These are phyloP conservation scores for Bedellia somnulentella DNA, from an alignment of 2,888 invertebrate genomes.

Conservation along the genomic window DNA sequence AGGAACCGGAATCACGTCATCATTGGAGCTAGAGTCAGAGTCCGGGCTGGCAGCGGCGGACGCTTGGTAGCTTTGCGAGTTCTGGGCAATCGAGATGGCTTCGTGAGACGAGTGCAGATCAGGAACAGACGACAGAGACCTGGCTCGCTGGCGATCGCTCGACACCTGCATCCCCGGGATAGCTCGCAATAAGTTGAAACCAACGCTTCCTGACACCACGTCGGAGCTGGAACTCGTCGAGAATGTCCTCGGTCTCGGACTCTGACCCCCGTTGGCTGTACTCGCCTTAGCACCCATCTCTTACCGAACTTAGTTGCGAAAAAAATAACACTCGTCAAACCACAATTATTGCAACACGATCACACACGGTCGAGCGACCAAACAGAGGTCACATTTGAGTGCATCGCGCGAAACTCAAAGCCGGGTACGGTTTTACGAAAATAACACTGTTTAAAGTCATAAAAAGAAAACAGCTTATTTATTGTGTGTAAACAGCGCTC, in stretches of 20 bases:
- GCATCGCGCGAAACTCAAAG: slow-evolving; percentile 46
- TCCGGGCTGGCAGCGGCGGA: slow-evolving; percentile 68
- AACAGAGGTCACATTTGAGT: too few relatives aligned
- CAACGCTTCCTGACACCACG: slow-evolving; percentile 60
- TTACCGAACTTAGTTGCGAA: slow-evolving; percentile 45
- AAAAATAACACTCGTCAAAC: slow-evolving; percentile 38
- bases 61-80: slow-evolving; percentile 65
- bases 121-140: slow-evolving; percentile 82
- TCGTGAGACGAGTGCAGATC: slow-evolving; percentile 67
- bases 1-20: slow-evolving; percentile 56
- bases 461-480: slow-evolving; percentile 30
- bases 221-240: slow-evolving; percentile 73
- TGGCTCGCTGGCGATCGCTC: slow-evolving; percentile 76
- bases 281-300: slow-evolving; percentile 85
- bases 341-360: slow-evolving; percentile 49
- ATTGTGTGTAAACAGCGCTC: slow-evolving; percentile 49
- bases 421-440: slow-evolving; percentile 19
- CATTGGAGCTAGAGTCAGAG: slow-evolving; percentile 70
- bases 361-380: too few relatives aligned
- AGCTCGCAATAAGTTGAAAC: slow-evolving; percentile 71
- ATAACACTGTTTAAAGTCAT: slow-evolving; percentile 27
- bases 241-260: slow-evolving; percentile 74
- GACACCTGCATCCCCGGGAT: slow-evolving; percentile 73
- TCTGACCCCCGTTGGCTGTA: slow-evolving; percentile 76
- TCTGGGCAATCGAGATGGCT: slow-evolving; percentile 65